Base-by-base conservation (phyloP, 2,113 vertebrate genomes). In the Pundamilia nyererei region DNA sequence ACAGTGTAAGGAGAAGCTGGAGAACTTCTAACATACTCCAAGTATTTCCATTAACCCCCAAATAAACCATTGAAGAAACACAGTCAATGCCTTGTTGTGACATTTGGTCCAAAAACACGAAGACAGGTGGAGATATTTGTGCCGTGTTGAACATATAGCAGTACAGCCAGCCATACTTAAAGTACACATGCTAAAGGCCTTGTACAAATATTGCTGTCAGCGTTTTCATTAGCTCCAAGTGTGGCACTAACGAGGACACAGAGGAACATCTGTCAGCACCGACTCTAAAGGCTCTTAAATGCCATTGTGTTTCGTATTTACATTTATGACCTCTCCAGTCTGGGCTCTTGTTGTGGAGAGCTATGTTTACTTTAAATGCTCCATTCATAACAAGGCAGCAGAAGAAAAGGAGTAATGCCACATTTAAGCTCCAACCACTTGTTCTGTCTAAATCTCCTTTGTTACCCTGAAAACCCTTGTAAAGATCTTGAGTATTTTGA, bases 291-390 rank as follows among this genome's bases (percentile, higher is more conserved):
- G 31, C 80, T 65, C 56, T 81, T 33, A 19, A 84, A 82, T 38
- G 77, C 68, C 58, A 31, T 53, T 60, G 38, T 86, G 60, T 72
- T 72, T 60, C 6, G 9, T 80, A 58, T 83, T 83, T 82, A 75
- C 81, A 79, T 86, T 80, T 58, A 84, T 87, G 79, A 60, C 49
- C 75, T 84, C 42, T 24, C n/a, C 33, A 85, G 77, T 42, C 31
- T 2, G 3, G 49, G 79, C 38, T 80, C 65, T 55, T 38, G 29
- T 86, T 62, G 35, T 60, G 29, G 53, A 87, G 47, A 70, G 55
- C 47, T 33, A n/a, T 80, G 86, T 86, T 92, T 89, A 81, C 60
- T 87, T 85, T 86, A 79, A 92, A 84, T 70, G 82, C 82, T 79
- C 51, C 85, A 31, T 79, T 83, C 82, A 86, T 42, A 17, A 72